These are phyloP conservation scores for Microhierax caerulescens DNA, from an alignment of 2,797 vertebrate genomes.

Conservation along the genomic window DNA sequence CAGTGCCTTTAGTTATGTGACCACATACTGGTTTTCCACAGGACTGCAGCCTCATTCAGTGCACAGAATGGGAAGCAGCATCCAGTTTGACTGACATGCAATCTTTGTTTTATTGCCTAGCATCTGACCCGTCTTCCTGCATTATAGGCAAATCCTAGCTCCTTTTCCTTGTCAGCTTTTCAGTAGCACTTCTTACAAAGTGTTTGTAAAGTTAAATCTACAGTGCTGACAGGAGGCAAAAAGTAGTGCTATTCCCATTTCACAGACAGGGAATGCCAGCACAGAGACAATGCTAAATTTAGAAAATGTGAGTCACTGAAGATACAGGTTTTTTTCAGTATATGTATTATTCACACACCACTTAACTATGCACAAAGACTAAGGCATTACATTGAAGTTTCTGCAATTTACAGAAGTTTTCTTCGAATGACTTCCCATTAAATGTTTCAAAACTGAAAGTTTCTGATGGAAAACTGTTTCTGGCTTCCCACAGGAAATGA, in stretches of 20 bases:
- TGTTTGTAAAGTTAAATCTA: background rate
- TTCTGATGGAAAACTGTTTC: background rate
- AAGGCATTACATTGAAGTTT: background rate
- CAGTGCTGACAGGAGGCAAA: background rate
- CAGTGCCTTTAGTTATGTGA: background rate
- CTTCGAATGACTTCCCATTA: background rate
- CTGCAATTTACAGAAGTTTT: background rate
- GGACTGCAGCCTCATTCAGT: background rate
- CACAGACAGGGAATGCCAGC: background rate
- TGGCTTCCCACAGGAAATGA: slow-evolving; percentile 21
- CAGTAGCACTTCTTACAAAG: background rate
- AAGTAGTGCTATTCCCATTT: background rate
- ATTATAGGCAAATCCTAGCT: background rate
- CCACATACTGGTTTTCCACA: background rate
- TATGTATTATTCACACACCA: background rate
- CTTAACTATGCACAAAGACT: background rate
- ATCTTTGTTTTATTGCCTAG: background rate
- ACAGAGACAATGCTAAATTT: background rate
- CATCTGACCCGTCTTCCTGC: background rate
- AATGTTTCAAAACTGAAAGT: slow-evolving; percentile 1
- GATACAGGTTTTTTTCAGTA: background rate
- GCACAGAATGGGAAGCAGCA: background rate
- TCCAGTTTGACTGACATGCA: background rate
- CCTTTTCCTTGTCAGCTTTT: background rate
- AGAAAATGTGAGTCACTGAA: background rate